Percentiles rank a stretch among this genome's conserved stretches.
Evolutionary conservation across 2,888 invertebrate genomes (phyloP).

Genomic region (Tipula confusa): DNA sequence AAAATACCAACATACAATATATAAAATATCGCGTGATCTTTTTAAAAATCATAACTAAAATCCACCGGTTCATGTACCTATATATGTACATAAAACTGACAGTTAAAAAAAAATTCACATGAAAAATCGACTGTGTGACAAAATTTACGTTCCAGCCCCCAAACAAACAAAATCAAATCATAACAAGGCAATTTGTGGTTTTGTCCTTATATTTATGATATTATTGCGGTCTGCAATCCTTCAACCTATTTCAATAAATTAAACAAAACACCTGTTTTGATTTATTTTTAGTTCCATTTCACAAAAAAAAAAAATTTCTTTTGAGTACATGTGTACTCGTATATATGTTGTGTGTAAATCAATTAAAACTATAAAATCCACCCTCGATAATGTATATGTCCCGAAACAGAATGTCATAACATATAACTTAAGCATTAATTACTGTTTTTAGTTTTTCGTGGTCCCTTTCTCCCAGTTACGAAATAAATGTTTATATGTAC

Average conservation of each 20-base stretch:
- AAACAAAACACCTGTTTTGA: constrained; percentile 9
- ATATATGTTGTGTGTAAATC: neutral
- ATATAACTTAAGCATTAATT: constrained; percentile 16
- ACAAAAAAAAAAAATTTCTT: no score
- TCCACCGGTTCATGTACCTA: neutral
- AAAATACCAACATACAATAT: no score
- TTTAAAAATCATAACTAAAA: no score
- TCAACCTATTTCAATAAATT: neutral
- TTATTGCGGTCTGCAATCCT: neutral
- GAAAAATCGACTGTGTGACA: neutral
- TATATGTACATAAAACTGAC: neutral
- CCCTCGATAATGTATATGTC: neutral
- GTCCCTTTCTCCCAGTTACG: neutral
- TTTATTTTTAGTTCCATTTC: neutral
- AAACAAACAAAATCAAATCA: neutral
- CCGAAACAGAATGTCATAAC: neutral
- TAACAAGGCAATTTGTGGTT: neutral
- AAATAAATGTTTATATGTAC: neutral
- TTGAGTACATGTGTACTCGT: neutral
- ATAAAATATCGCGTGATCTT: no score
- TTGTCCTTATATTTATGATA: neutral
- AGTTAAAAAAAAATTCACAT: constrained; percentile 1
- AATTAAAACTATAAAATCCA: neutral
- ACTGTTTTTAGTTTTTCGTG: neutral
- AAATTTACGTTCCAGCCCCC: neutral